These are phyloP conservation scores for Sebastes dallii DNA, from an alignment of 2,797 vertebrate genomes.

Conservation along the genomic window DNA sequence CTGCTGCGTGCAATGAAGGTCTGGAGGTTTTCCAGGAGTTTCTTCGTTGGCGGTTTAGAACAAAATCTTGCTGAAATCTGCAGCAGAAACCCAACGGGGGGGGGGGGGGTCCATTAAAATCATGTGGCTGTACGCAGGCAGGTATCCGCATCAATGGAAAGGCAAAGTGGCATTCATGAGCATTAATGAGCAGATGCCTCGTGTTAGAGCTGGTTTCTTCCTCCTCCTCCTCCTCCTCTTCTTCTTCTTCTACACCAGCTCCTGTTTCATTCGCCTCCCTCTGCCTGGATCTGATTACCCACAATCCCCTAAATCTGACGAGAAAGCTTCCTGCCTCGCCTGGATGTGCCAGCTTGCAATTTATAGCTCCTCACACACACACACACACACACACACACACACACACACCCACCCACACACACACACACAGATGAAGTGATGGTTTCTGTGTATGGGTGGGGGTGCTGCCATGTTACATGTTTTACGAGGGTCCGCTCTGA, in stretches of 20 bases:
- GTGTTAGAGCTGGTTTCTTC: constrained; percentile 1
- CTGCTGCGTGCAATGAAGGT: not conserved
- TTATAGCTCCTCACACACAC: constrained; percentile 53
- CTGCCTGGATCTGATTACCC: constrained; percentile 73
- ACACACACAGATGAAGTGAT: not conserved
- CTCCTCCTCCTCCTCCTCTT: not conserved
- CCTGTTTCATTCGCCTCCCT: constrained; percentile 41
- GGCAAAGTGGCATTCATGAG: constrained; percentile 34
- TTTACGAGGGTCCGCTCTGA: constrained; percentile 49
- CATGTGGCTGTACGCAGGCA: constrained; percentile 3
- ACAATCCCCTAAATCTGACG: constrained; percentile 56
- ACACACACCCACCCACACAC: not conserved
- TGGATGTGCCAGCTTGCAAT: constrained; percentile 63
- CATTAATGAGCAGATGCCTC: constrained; percentile 59
- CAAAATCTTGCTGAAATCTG: constrained; percentile 4
- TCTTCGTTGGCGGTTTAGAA: constrained; percentile 4
- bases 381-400: not conserved
- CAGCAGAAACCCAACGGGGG: not conserved
- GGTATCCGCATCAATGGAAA: constrained; percentile 38
- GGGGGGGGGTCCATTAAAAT: constrained; percentile 16
- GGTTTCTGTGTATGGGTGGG: constrained; percentile 14
- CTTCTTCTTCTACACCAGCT: constrained; percentile 18
- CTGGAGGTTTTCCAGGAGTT: constrained; percentile 26
- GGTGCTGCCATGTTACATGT: constrained; percentile 23
- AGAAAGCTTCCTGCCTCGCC: constrained; percentile 60